Evolutionary conservation across 2,797 vertebrate species (phyloP), one percentile per base, ranked within the genome.

Genomic region (Emys orbicularis): DNA sequence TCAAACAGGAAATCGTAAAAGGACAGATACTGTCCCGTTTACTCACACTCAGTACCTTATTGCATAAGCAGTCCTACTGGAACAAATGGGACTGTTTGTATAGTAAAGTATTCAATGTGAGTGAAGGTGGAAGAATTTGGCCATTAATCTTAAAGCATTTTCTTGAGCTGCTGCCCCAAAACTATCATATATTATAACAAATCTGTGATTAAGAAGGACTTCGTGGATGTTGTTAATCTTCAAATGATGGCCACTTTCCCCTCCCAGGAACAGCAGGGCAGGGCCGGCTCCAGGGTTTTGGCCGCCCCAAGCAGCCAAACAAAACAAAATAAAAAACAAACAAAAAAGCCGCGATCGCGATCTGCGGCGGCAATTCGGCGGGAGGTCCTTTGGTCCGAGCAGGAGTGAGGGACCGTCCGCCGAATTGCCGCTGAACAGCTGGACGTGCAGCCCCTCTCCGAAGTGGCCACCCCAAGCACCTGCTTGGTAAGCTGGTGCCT

Each of bases 21-120:
- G 90, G 96, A 94, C 95, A 94, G 41, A 88, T 56, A 44, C 50
- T 80, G 84, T 88, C 29, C 79, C 44, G 82, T 90, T 91, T 90
- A n/a, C 80, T 79, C 52, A 57, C 37, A 34, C 84, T 88, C 52
- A 83, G 92, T 87, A 68, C 18, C 6, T 84, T 85, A 37, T 13
- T 57, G 86, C 65, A 84, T 54, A 90, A 91, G 83, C 86, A 86
- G 90, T 95, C 90, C 59, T 90, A 47, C 52, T 65, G 79, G 87
- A 96, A 90, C 74, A 86, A 86, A 84, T 5, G 34, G 41, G 56
- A 57, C 59, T 88, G 52, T 34, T 91, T 49, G 53, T 31, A 10
- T 92, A 37, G n/a, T 7, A 0, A 3, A 81, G 65, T 27, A 10
- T 25, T 83, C 37, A 31, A 56, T 74, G 79, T 2, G 59, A 19